phyloP scores from a whole-genome alignment of 2,797 vertebrate species.

The Chromobotia macracanthus region DNA sequence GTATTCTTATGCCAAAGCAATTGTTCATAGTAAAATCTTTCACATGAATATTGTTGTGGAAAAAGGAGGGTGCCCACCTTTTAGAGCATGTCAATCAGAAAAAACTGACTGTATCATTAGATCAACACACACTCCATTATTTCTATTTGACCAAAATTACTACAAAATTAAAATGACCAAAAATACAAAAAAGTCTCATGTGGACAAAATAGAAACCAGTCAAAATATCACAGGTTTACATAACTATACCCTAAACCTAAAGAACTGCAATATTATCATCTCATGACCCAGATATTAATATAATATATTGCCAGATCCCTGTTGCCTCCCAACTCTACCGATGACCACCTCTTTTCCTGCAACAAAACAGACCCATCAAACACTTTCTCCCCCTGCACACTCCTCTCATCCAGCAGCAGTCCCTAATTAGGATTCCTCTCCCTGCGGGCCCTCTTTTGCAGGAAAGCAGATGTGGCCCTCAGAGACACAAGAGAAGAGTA shows the following conservation, averaged over 20 bases:
- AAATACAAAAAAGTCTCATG: no score
- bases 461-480: conserved; percentile 80
- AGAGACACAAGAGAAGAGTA: conserved; percentile 60
- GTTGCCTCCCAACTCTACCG: neutral
- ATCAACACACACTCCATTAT: no score
- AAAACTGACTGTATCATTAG: no score
- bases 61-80: no score
- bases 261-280: neutral
- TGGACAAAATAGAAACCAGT: no score
- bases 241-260: neutral
- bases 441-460: conserved; percentile 70
- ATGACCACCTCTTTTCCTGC: conserved; percentile 7
- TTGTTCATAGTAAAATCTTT: no score
- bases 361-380: conserved; percentile 20
- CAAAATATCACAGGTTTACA: no score
- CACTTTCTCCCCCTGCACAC: conserved; percentile 10
- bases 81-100: no score
- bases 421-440: conserved; percentile 81
- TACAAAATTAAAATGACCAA: no score
- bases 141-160: no score
- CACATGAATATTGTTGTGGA: no score
- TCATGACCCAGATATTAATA: neutral
- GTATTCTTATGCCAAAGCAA: neutral
- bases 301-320: neutral
- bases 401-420: conserved; percentile 71